Conservation (phyloP, 2,888 invertebrate genomes). For the Hofmannophila pseudospretella region DNA sequence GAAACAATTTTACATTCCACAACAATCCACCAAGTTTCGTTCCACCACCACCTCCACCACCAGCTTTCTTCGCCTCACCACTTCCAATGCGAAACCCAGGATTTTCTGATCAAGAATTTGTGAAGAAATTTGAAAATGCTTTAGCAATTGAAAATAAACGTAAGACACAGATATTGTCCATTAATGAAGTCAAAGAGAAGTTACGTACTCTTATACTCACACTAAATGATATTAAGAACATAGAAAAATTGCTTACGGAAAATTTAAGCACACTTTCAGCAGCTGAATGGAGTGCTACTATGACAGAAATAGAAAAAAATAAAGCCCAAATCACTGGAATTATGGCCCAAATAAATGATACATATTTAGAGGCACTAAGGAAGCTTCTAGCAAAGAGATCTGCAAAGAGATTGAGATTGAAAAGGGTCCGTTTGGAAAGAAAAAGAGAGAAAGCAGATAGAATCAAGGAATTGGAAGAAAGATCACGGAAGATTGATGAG, state of each 20-base stretch:
- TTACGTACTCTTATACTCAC: slow-evolving; percentile 28
- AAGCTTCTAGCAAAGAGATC: slow-evolving; percentile 60
- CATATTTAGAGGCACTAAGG: slow-evolving; percentile 53
- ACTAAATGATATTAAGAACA: slow-evolving; percentile 36
- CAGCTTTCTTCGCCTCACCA: slow-evolving; percentile 4
- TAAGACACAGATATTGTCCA: slow-evolving; percentile 20
- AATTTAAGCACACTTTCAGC: slow-evolving; percentile 64
- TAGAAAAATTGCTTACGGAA: slow-evolving; percentile 56
- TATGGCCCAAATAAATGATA: slow-evolving; percentile 53
- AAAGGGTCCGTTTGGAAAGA: slow-evolving; percentile 50
- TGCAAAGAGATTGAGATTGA: slow-evolving; percentile 66
- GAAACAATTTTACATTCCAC: slow-evolving; percentile 62
- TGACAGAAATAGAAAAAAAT: slow-evolving; percentile 65
- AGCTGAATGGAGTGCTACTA: slow-evolving; percentile 73
- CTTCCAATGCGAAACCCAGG: slow-evolving; percentile 1
- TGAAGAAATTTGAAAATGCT: slow-evolving; percentile 39
- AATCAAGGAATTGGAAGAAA: slow-evolving; percentile 57
- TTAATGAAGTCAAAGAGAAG: slow-evolving; percentile 36
- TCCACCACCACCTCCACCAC: slow-evolving; percentile 23
- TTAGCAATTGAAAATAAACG: slow-evolving; percentile 12
- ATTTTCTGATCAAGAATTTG: slow-evolving; percentile 36
- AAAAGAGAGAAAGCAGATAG: slow-evolving; percentile 54
- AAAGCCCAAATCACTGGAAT: slow-evolving; percentile 62
- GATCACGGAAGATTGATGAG: slow-evolving; percentile 80
- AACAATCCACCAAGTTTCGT: slow-evolving; percentile 28